Base-by-base conservation (phyloP, 2,888 invertebrate species). In the Oeneis ivallda region DNA sequence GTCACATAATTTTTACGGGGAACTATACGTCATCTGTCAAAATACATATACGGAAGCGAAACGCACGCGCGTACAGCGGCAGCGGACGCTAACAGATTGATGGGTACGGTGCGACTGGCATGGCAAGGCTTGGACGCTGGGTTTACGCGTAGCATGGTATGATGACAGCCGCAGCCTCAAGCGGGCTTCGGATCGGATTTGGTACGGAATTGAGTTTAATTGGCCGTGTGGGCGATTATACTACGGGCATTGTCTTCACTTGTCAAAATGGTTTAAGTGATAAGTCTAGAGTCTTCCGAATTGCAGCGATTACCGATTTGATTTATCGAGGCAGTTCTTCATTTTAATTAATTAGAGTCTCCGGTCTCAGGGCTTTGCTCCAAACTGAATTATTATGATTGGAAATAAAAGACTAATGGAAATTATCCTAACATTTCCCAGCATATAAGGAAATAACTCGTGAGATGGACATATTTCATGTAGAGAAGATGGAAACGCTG, bases 21-120 rank as follows among this genome's bases (percentile, higher is more conserved):
- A 13, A 11, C 2, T 41, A 19, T 15, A 45, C 10, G 47, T 58
- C 45, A 34, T 5, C 34, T 34, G 45, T 58, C 47, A 32, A 58
- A 47, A n/a, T n/a, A n/a, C n/a, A n/a, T 11, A 5, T 19, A 19
- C 5, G 17, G 56, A 19, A 41, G 17, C 6, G 45, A 2, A 6
- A 15, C 26, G 17, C 19, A 41, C 75, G 79, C 81, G 78, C 81
- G 76, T 82, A 79, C 74, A 71, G 73, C 79, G 75, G 78, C 74
- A 71, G 73, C 79, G 75, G 78, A 79, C 84, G 83, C 81, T 78
- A 83, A 82, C 85, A 80, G 82, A 81, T 82, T 82, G 86, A 80
- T 86, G 87, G 84, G 87, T 86, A 81, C 79, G 85, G 74, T 75
- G 75, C 81, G 85, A 90, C 90, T 90, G 89, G 86, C 57, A 80